Evolutionary conservation across 2,888 invertebrate genomes (phyloP).

Genomic region (Graphium colonna): DNA sequence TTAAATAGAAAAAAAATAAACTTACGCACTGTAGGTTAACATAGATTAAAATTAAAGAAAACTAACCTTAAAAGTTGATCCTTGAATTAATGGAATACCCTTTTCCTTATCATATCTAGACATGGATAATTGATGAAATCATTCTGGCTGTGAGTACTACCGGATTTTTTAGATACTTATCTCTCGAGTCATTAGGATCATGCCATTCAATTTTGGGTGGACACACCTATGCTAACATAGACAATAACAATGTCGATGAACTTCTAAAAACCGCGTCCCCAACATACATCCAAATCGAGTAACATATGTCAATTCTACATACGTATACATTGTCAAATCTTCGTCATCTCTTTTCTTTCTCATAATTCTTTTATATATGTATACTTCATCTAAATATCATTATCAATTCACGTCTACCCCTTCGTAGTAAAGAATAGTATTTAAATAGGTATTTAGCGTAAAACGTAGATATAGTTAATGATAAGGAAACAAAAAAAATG

Average conservation of each 20-base stretch:
- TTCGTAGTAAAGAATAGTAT: constrained; percentile 61
- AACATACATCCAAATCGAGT: constrained; percentile 22
- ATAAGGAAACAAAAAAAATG: constrained; percentile 48
- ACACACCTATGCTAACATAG: constrained; percentile 44
- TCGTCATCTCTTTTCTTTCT: constrained; percentile 14
- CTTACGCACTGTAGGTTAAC: constrained; percentile 76
- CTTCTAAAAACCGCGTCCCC: too few species aligned
- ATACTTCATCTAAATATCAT: constrained; percentile 37
- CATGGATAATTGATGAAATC: constrained; percentile 69
- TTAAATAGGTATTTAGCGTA: constrained; percentile 64
- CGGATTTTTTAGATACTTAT: constrained; percentile 62
- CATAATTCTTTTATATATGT: constrained; percentile 37
- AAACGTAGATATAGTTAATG: constrained; percentile 54
- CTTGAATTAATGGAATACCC: constrained; percentile 53
- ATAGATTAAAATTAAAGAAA: constrained; percentile 67
- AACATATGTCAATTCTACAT: constrained; percentile 55
- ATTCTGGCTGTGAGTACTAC: constrained; percentile 77
- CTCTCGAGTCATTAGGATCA: constrained; percentile 41
- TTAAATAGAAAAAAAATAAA: constrained; percentile 70
- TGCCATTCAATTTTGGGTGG: constrained; percentile 31
- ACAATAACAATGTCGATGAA: constrained; percentile 47
- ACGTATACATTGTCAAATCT: constrained; percentile 36
- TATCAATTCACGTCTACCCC: constrained; percentile 43
- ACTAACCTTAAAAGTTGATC: constrained; percentile 53
- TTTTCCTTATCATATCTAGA: constrained; percentile 73